Evolutionary conservation across 2,888 invertebrate genomes (phyloP), one percentile per base, ranked within the genome.

Genomic region (Agrenia bidenticulata): DNA sequence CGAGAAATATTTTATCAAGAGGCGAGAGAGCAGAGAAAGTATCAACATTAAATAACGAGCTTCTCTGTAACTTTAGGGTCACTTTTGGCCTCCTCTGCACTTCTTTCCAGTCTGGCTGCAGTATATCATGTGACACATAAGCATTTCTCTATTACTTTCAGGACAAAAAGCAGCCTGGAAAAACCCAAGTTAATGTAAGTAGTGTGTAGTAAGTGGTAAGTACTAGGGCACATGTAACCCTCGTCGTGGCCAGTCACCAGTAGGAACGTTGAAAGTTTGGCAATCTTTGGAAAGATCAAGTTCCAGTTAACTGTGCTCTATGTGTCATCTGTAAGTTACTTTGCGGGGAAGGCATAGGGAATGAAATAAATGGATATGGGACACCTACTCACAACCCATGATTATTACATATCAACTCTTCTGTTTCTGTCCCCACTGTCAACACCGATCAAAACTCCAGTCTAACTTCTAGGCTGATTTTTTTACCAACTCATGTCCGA

Each of bases 331-430:
- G 9, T 7, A 21, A 37, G 39, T 7, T 21, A 32, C 9, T 17
- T 57, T 57, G 19, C n/a, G 17, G 5, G 7, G 55, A 55, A 24
- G 37, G 45, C 7, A n/a, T n/a, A n/a, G n/a, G n/a, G n/a, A n/a
- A n/a, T 57, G 37, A 57, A 57, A 57, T 57, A 57, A 57, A 57
- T 57, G 39, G 56, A 39, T 5, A 15, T 26, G 41, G 56, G 56
- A 57, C 56, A 21, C 27, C 54, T 19, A n/a, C 56, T 39, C 56
- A 5, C 55, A 27, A 4, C 4, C 56, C 56, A 39, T 57, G 7
- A 39, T 39, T 57, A 57, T 27, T 57, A 32, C 23, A 45, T 45
- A 5, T 45, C 4, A 45, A 5, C 7, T 45, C 45, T 4, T 5
- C n/a, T 5, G 45, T 5, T 45, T 15, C 45, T 45, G 45, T 45